These are phyloP conservation scores for Alloplasta piceator DNA, from an alignment of 2,888 invertebrate species.

Conservation along the genomic window DNA sequence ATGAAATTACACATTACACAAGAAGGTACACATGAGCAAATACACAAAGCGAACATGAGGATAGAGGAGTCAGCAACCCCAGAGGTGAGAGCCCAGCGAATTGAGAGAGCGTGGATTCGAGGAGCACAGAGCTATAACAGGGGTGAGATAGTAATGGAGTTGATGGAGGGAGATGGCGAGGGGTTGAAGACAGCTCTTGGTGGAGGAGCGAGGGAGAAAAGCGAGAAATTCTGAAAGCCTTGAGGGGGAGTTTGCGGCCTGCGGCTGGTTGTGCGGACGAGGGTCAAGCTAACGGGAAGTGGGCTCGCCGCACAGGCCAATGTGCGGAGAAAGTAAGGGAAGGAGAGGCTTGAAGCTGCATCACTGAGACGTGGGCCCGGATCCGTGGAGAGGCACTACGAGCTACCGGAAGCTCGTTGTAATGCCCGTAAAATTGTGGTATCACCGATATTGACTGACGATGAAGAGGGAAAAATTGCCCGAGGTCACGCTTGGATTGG, in stretches of 20 bases:
- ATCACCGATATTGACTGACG: no score
- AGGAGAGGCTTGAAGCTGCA: slow-evolving; percentile 58
- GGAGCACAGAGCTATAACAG: slow-evolving; percentile 7
- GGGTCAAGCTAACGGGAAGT: slow-evolving; percentile 76
- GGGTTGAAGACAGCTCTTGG: background rate
- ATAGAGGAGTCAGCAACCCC: slow-evolving; percentile 23
- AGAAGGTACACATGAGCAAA: background rate
- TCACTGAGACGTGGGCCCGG: slow-evolving; percentile 55
- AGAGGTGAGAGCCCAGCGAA: slow-evolving; percentile 40
- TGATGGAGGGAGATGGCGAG: slow-evolving; percentile 42
- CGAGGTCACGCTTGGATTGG: no score
- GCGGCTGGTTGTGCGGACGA: slow-evolving; percentile 75
- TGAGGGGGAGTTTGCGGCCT: slow-evolving; percentile 75
- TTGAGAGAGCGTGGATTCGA: slow-evolving; percentile 43
- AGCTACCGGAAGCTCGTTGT: slow-evolving; percentile 50
- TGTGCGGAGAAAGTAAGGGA: slow-evolving; percentile 51
- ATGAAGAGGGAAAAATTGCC: no score
- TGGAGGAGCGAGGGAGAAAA: slow-evolving; percentile 18
- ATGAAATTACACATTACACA: no score
- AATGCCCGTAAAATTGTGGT: background rate
- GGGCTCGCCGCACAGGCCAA: slow-evolving; percentile 73
- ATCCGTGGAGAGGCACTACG: slow-evolving; percentile 52
- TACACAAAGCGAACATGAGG: slow-evolving; percentile 1
- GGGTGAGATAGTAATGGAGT: slow-evolving; percentile 29
- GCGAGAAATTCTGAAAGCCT: slow-evolving; percentile 39